These are phyloP conservation scores for Chouioia cunea DNA, from an alignment of 2,888 invertebrate genomes.

Conservation along the genomic window DNA sequence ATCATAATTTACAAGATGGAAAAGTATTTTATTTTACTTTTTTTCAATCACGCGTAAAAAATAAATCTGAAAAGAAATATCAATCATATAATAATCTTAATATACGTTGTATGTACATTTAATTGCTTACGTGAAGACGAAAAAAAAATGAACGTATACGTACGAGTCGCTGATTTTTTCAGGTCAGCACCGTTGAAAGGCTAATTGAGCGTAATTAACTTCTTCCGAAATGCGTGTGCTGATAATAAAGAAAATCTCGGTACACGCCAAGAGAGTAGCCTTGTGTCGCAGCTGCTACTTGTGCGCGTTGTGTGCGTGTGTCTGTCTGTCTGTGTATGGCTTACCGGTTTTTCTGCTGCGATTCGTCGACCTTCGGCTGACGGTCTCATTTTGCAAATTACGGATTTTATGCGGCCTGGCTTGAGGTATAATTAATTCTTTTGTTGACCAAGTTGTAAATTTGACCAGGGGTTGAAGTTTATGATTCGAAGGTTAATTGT, in stretches of 20 bases:
- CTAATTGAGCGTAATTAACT: conserved; percentile 64
- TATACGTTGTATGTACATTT: conserved; percentile 18
- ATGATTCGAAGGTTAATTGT: conserved; percentile 21
- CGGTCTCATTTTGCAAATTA: conserved; percentile 2
- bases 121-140: conserved; percentile 3
- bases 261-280: conserved; percentile 6
- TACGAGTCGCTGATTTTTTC: conserved; percentile 15
- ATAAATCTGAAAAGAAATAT: conserved; percentile 1
- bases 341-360: conserved; percentile 36
- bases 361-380: conserved; percentile 33
- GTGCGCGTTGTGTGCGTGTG: neutral
- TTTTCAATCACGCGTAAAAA: conserved; percentile 5
- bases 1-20: conserved; percentile 53
- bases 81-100: conserved; percentile 20
- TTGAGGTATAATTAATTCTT: conserved; percentile 15
- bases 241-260: conserved; percentile 40
- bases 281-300: conserved; percentile 20
- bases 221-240: conserved; percentile 50
- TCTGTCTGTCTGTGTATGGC: conserved; percentile 1
- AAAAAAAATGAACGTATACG: conserved; percentile 3
- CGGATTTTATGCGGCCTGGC: neutral
- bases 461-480: conserved; percentile 22
- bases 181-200: conserved; percentile 37
- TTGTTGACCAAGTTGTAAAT: conserved; percentile 17
- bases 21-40: no score